Base-by-base conservation (phyloP, 2,797 vertebrate genomes). In the Orientallactaga sibirica region DNA sequence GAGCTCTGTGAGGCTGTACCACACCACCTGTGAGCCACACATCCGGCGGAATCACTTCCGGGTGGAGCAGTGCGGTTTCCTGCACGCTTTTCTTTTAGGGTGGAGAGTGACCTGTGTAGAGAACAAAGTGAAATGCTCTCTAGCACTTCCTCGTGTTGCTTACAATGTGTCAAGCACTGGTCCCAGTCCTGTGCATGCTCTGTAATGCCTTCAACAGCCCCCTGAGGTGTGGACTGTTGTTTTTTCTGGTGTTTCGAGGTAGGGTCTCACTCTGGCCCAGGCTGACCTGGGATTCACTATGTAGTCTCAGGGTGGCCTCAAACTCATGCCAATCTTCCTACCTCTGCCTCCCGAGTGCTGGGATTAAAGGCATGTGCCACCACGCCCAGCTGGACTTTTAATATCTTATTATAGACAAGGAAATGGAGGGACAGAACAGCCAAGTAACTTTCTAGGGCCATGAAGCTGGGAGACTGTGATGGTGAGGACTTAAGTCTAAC, bases 341-440 rank as follows among this genome's bases (percentile, higher is more conserved):
- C 33, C 33, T 37, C 33, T 37, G 33, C 33, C 33, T 37, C 33
- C 33, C 33, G 33, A 37, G 33, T 37, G 33, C 33, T 37, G 33
- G 33, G 33, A 37, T 37, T 37, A 37, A 37, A 37, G 33, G 33
- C 2, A 2, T 37, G 33, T 2, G 33, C 33, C 33, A 37, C 33
- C 33, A 37, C 33, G 33, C 33, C 33, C 33, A 37, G 33, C 33
- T 37, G 33, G 33, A 19, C 48, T 27, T 82, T 61, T 67, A 67
- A 55, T 66, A 27, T 82, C 82, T 61, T 85, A 74, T 93, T 71
- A 68, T 25, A 75, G 83, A 91, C 77, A 58, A 92, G 66, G 71
- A 93, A 86, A 64, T 43, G 5, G 43, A 93, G 29, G 85, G 52
- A 25, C 12, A 66, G 52, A 84, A 75, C 71, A n/a, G 10, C 41